Evolutionary conservation across 1,140 invertebrate species (phyloP), one percentile per base, ranked within the genome.

Genomic region (Reticulitermes speratus): DNA sequence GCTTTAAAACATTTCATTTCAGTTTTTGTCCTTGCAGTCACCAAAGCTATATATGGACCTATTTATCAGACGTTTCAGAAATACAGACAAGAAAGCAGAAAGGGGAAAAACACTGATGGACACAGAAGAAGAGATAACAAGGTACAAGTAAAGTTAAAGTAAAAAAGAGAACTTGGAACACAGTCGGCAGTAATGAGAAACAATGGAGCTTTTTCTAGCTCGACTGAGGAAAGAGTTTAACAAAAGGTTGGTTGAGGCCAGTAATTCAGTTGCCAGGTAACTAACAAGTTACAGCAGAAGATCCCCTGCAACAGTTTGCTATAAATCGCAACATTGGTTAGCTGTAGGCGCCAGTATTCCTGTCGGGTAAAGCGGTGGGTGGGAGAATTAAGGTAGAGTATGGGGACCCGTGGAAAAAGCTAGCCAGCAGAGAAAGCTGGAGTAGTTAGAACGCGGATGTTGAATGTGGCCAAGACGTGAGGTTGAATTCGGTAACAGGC

Each of bases 71-170:
- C n/a, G 65, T 75, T 75, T 75, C 7, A 30, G 65, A 75, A 30
- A 25, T 75, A 75, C 52, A 75, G 65, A 75, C 25, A 9, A 75
- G 8, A 25, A 75, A 9, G 65, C 0, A 25, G 14, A 75, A 30
- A 75, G 65, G 52, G 19, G 14, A 75, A 75, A 75, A 30, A 75
- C 25, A 75, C 14, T n/a, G 65, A 25, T 75, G n/a, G 65, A 75
- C 65, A 75, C 9, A 30, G 65, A 14, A 55, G n/a, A 30, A 75
- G 25, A 75, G 65, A 75, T 30, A 59, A 59, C 55, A 75, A 65
- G 59, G 59, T 65, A 65, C 59, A 65, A 75, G 65, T 75, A 30
- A 75, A 75, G 65, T 75, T 75, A 75, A 75, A 75, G 8, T n/a
- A 2, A 75, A 75, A 65, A 75, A 75, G 6, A 75, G n/a, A 30